phyloP scores from a whole-genome alignment of 1,140 invertebrate genomes.

The Ruditapes philippinarum region DNA sequence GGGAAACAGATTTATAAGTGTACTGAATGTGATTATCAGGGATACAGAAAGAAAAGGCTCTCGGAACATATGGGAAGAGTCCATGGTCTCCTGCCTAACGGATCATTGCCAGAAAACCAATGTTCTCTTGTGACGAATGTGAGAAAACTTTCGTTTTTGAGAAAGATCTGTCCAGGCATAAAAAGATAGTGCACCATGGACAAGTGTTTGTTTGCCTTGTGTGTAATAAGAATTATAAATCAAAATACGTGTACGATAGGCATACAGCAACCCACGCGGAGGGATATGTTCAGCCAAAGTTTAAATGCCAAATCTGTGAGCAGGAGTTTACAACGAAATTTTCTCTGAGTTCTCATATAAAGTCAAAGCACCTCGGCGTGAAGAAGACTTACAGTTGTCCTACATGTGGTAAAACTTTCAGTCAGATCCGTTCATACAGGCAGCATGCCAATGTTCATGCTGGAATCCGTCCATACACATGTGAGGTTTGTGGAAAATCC shows the following conservation, averaged over 20 bases:
- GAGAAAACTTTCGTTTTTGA: conserved; percentile 76
- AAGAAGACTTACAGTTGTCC: conserved; percentile 78
- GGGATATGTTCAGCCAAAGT: conserved; percentile 73
- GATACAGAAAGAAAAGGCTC: conserved; percentile 22
- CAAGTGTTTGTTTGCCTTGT: conserved; percentile 73
- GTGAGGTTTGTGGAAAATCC: conserved; percentile 78
- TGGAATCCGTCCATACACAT: conserved; percentile 76
- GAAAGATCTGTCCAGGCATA: conserved; percentile 77
- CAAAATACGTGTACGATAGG: conserved; percentile 66
- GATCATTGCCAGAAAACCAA: conserved; percentile 47
- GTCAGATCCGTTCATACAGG: conserved; percentile 76
- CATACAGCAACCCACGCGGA: conserved; percentile 75
- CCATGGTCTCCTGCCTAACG: conserved; percentile 50
- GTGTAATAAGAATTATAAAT: conserved; percentile 78
- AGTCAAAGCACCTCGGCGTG: conserved; percentile 76
- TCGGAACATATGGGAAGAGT: conserved; percentile 50
- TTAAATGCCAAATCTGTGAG: conserved; percentile 78
- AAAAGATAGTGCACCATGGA: conserved; percentile 69
- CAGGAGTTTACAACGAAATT: conserved; percentile 78
- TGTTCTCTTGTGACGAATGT: conserved; percentile 75
- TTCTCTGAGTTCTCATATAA: conserved; percentile 77
- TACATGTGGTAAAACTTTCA: conserved; percentile 81
- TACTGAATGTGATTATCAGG: conserved; percentile 62
- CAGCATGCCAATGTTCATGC: conserved; percentile 82
- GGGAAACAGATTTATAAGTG: conserved; percentile 46